Evolutionary conservation across 2,797 vertebrate genomes (phyloP).

Genomic region (Oophaga sylvatica): DNA sequence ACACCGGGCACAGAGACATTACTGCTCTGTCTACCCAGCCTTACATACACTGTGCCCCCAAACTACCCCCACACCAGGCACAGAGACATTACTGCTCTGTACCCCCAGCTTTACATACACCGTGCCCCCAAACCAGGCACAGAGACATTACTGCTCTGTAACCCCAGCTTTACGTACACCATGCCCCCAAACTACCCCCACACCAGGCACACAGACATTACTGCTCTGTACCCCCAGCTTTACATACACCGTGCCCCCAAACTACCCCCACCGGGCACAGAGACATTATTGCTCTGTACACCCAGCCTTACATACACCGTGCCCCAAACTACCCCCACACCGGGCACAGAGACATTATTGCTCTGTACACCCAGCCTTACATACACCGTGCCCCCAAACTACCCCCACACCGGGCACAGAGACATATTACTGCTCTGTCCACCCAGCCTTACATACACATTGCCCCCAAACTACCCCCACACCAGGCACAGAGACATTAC

Average conservation of each 20-base stretch:
- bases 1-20: neutral
- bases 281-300: too few species aligned
- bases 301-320: too few species aligned
- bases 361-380: neutral
- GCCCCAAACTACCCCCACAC: too few species aligned
- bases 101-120: neutral
- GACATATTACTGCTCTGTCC: too few species aligned
- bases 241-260: too few species aligned
- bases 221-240: too few species aligned
- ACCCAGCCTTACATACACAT: too few species aligned
- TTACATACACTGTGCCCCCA: neutral
- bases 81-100: neutral
- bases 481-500: neutral
- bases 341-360: neutral
- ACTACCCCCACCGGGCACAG: too few species aligned
- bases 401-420: too few species aligned
- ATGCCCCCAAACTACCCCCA: neutral
- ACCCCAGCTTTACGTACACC: neutral
- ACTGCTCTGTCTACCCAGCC: neutral
- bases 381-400: neutral
- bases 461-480: too few species aligned
- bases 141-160: too few species aligned
- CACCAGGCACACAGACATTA: neutral
- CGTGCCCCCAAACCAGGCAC: neutral
- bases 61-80: neutral